These are phyloP conservation scores for Procapra przewalskii DNA, from an alignment of 2,113 vertebrate genomes.

Conservation along the genomic window DNA sequence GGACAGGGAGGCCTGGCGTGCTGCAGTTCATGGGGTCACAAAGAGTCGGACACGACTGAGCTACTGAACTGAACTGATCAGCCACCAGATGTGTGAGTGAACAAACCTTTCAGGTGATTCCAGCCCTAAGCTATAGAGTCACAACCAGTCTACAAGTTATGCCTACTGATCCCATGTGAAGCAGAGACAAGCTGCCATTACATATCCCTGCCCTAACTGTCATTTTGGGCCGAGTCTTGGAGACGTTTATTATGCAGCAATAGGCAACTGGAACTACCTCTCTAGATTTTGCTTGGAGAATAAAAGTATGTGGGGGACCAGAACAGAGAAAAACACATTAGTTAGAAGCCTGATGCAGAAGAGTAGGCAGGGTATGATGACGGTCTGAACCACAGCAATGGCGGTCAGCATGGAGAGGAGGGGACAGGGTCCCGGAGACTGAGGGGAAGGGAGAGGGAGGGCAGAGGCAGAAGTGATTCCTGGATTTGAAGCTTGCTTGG, in stretches of 20 bases:
- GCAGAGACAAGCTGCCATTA: neutral
- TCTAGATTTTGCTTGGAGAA: neutral
- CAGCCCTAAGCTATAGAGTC: neutral
- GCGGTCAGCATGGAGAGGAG: too few relatives aligned
- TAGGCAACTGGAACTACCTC: neutral
- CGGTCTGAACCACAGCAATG: neutral
- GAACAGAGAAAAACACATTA: neutral
- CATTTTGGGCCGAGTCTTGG: neutral
- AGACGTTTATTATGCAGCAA: neutral
- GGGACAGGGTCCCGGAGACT: neutral
- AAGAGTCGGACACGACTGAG: too few relatives aligned
- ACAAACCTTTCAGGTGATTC: neutral
- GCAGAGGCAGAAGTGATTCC: neutral
- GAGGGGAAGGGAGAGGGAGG: neutral
- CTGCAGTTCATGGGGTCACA: too few relatives aligned
- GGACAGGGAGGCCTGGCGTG: too few relatives aligned
- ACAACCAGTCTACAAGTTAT: neutral
- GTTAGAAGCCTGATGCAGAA: neutral
- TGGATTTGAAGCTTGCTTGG: neutral
- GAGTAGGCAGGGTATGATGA: neutral
- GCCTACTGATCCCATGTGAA: neutral
- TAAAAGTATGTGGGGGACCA: neutral
- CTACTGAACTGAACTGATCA: neutral
- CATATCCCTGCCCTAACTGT: neutral
- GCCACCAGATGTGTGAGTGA: rapidly evolving